A percentile compares a stretch with the other conserved stretches of the same genome.
Evolutionary conservation across 2,113 vertebrate species (phyloP).

Genomic region (Nyctibius bracteatus): DNA sequence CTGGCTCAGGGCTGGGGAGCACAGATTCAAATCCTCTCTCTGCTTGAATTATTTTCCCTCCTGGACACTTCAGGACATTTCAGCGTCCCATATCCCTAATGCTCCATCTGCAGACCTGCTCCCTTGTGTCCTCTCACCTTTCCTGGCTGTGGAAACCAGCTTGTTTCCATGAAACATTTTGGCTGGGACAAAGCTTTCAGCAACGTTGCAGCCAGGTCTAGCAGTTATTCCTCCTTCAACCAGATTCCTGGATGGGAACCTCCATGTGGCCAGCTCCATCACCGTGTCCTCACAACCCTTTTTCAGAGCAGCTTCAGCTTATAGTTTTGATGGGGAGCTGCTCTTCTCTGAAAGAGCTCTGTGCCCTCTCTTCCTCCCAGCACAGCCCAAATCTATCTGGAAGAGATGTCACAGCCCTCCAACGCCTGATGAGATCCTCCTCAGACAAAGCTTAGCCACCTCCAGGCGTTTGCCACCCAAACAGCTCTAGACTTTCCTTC

Average conservation of each 20-base stretch:
- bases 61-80: background rate
- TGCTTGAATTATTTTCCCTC: background rate
- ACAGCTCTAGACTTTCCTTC: background rate
- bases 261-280: background rate
- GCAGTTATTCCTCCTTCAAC: background rate
- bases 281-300: accelerated
- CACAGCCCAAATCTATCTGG: background rate
- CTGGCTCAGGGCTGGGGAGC: background rate
- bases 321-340: background rate
- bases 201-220: background rate
- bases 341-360: background rate
- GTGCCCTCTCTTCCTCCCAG: background rate
- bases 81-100: background rate
- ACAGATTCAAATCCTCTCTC: background rate
- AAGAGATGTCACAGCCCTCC: background rate
- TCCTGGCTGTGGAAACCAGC: conserved; percentile 8
- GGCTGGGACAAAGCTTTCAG: background rate
- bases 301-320: background rate
- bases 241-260: background rate
- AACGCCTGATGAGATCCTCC: background rate
- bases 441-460: background rate
- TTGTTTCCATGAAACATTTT: conserved; percentile 19
- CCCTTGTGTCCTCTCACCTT: conserved; percentile 22
- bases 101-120: conserved; percentile 4
- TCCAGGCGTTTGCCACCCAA: background rate